A percentile compares a stretch with the other conserved stretches of the same genome.
Evolutionary conservation across 2,797 vertebrate species (phyloP).

Genomic region (Sebastiscus tertius): DNA sequence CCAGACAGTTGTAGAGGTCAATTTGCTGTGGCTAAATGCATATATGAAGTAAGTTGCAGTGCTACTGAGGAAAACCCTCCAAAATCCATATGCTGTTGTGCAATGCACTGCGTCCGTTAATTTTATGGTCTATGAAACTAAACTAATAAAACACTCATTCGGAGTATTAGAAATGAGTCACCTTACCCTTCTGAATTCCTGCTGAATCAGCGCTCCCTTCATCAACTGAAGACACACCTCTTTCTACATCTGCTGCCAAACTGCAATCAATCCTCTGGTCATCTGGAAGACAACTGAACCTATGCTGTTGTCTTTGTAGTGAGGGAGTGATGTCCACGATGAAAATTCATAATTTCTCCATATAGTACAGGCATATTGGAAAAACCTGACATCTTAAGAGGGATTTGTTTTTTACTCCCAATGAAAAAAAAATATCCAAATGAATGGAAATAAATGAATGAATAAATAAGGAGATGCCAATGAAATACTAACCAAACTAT

Average conservation of each 20-base stretch:
- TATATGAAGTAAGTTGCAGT: background rate
- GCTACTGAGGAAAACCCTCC: background rate
- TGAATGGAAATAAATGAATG: background rate
- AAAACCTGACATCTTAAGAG: background rate
- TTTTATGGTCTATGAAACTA: constrained; percentile 64
- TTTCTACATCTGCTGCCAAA: constrained; percentile 46
- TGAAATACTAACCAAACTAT: background rate
- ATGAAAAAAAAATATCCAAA: background rate
- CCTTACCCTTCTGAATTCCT: constrained; percentile 46
- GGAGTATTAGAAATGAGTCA: constrained; percentile 65
- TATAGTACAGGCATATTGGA: background rate
- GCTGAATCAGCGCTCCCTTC: constrained; percentile 54
- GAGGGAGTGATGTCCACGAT: background rate
- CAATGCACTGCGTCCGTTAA: constrained; percentile 41
- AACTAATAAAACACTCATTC: constrained; percentile 67
- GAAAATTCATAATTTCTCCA: background rate
- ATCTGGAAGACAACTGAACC: constrained; percentile 1
- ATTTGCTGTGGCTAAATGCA: constrained; percentile 3
- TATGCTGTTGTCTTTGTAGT: background rate
- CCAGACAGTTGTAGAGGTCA: background rate
- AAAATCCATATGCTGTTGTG: constrained; percentile 24
- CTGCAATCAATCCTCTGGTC: constrained; percentile 41
- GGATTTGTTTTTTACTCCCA: background rate
- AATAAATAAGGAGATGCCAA: background rate
- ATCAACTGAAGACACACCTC: constrained; percentile 37